Evolutionary conservation across 2,888 invertebrate genomes (phyloP).

Genomic region (Ceraclea dissimilis): DNA sequence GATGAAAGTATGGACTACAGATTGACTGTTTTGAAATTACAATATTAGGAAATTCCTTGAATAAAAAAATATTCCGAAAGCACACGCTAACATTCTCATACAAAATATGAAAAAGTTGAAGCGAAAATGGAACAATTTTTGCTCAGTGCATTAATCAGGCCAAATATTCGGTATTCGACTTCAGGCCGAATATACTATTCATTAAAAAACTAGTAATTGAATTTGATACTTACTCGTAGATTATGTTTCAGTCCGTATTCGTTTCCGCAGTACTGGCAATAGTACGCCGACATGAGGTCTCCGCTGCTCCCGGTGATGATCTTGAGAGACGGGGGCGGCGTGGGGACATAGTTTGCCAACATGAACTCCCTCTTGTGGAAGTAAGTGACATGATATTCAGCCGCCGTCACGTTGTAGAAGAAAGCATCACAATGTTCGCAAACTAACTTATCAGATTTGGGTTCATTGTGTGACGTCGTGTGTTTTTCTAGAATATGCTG

Average conservation of each 20-base stretch:
- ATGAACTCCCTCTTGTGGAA: constrained; percentile 37
- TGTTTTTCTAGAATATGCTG: constrained; percentile 44
- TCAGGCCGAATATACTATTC: too few relatives aligned
- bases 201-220: background rate
- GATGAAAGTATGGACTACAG: too few relatives aligned
- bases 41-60: too few relatives aligned
- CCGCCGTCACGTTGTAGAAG: constrained; percentile 49
- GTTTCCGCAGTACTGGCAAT: constrained; percentile 55
- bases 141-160: too few relatives aligned
- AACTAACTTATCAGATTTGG: constrained; percentile 32
- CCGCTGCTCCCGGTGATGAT: constrained; percentile 45
- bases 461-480: constrained; percentile 40
- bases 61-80: too few relatives aligned
- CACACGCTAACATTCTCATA: too few relatives aligned
- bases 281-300: constrained; percentile 43
- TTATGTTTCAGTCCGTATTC: constrained; percentile 62
- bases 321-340: constrained; percentile 46
- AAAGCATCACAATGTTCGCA: constrained; percentile 51
- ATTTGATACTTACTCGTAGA: constrained; percentile 43
- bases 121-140: too few relatives aligned
- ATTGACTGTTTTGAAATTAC: too few relatives aligned
- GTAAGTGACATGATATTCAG: constrained; percentile 51
- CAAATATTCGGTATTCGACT: too few relatives aligned
- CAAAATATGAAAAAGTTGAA: too few relatives aligned
- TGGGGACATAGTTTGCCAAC: constrained; percentile 2